Evolutionary conservation across 2,113 vertebrate genomes (phyloP).

Genomic region (Conger conger): DNA sequence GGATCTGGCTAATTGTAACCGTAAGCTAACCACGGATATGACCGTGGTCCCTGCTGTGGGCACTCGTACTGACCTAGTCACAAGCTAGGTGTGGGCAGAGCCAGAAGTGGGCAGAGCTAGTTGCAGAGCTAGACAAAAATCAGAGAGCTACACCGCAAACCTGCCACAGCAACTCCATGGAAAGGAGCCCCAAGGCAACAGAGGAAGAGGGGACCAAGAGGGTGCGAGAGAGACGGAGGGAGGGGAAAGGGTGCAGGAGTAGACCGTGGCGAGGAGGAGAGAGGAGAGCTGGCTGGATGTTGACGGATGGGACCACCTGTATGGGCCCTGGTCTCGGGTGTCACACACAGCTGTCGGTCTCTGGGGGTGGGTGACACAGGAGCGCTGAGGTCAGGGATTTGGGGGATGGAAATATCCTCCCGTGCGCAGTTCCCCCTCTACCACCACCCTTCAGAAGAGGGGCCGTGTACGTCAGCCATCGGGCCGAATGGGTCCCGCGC

Average conservation of each 20-base stretch:
- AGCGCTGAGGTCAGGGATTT: conserved; percentile 33
- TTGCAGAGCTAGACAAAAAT: too few species aligned
- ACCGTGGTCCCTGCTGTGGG: not conserved
- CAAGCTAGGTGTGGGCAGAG: not conserved
- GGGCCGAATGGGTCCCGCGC: too few species aligned
- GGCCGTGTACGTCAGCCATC: too few species aligned
- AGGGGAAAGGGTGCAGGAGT: not conserved
- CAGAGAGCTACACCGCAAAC: not conserved
- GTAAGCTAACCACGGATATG: not conserved
- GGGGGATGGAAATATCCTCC: conserved; percentile 28
- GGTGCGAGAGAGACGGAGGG: not conserved
- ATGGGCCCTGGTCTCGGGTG: conserved; percentile 8
- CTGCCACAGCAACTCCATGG: not conserved
- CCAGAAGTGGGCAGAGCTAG: too few species aligned
- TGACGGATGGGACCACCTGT: conserved; percentile 25
- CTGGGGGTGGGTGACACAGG: conserved; percentile 12
- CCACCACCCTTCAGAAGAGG: too few species aligned
- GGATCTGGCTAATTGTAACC: too few species aligned
- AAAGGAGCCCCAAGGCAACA: not conserved
- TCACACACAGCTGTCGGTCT: conserved; percentile 24
- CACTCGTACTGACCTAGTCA: not conserved
- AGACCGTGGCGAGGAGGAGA: not conserved
- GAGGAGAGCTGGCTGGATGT: not conserved
- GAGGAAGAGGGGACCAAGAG: not conserved
- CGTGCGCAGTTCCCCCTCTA: not conserved